Evolutionary conservation across 2,888 invertebrate genomes (phyloP).

Genomic region (Thymelicus sylvestris): DNA sequence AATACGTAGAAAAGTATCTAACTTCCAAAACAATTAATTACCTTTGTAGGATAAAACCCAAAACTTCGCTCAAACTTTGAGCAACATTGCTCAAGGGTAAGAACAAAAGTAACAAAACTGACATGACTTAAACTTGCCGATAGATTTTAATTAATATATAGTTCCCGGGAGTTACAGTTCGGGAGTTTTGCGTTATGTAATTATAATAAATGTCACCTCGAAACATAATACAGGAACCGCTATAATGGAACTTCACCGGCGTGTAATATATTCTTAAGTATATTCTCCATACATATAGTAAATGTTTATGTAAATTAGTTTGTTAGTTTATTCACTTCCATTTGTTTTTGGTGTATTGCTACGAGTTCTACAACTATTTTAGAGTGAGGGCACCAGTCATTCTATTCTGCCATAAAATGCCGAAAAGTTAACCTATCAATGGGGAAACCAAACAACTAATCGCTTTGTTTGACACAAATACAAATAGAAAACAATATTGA

Average conservation of each 20-base stretch:
- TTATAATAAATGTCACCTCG: slow-evolving; percentile 25
- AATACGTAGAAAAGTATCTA: no score
- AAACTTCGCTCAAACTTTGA: slow-evolving; percentile 7
- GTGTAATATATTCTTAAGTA: slow-evolving; percentile 21
- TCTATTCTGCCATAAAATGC: no score
- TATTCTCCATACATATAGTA: not conserved
- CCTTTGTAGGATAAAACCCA: not conserved
- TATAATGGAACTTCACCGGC: slow-evolving; percentile 9
- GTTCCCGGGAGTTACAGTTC: slow-evolving; percentile 35
- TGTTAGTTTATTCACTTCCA: not conserved
- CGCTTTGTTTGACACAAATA: no score
- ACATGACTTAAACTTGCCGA: slow-evolving; percentile 32
- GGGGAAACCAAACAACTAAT: no score
- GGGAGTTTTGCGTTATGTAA: slow-evolving; percentile 23
- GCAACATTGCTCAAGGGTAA: slow-evolving; percentile 6
- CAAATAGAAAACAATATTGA: no score
- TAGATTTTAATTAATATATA: slow-evolving; percentile 39
- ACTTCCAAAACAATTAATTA: no score
- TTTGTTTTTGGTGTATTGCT: not conserved
- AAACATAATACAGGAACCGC: slow-evolving; percentile 14
- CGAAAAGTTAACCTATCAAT: no score
- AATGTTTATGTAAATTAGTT: slow-evolving; percentile 3
- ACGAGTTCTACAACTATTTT: not conserved
- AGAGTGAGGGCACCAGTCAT: no score
- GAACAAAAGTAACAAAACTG: slow-evolving; percentile 14